Evolutionary conservation across 2,797 vertebrate genomes (phyloP), one percentile per base, ranked within the genome.

Genomic region (Passerculus sandwichensis): DNA sequence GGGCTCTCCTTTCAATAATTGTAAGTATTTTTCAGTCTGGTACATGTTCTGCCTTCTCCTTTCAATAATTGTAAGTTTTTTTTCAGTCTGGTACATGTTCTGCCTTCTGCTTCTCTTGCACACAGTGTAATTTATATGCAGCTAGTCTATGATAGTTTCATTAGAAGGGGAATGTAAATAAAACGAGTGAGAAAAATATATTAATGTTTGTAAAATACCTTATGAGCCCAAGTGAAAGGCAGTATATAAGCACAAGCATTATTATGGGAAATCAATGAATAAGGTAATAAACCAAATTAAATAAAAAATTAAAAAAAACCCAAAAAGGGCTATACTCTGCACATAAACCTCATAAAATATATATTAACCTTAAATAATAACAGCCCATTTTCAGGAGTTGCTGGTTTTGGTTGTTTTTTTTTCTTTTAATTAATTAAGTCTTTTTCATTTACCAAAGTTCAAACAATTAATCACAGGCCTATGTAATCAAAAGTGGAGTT

Each of bases 381-480:
- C 59, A 81, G 11, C 23, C 26, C 5, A 18, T 78, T 95, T 91
- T 91, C 42, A 66, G 51, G n/a, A 81, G 27, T 10, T 67, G n/a
- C 27, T 72, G 45, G 15, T 56, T 71, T 71, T 53, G 4, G 15
- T 45, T 14, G 9, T 25, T 2, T 34, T 54, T 54, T 90, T 85
- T 72, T 78, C 11, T 74, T 83, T 95, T 26, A 94, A 45, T 53
- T 89, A 90, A 94, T 94, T 88, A 87, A 91, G 47, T 78, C 11
- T 73, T 80, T 89, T 79, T 83, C 89, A 76, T 94, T 88, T 94
- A 54, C 61, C 65, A 66, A 91, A 94, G 82, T 92, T 96, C 85
- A 88, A 95, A 77, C 80, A 90, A 96, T 97, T 97, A 97, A 96
- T 97, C 95, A 96, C 71, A 87, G 59, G 59, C 59, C 62, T 67